Percentiles rank a stretch among this genome's conserved stretches.
phyloP scores from a whole-genome alignment of 2,888 invertebrate genomes.

The Pristionchus maxplancki region DNA sequence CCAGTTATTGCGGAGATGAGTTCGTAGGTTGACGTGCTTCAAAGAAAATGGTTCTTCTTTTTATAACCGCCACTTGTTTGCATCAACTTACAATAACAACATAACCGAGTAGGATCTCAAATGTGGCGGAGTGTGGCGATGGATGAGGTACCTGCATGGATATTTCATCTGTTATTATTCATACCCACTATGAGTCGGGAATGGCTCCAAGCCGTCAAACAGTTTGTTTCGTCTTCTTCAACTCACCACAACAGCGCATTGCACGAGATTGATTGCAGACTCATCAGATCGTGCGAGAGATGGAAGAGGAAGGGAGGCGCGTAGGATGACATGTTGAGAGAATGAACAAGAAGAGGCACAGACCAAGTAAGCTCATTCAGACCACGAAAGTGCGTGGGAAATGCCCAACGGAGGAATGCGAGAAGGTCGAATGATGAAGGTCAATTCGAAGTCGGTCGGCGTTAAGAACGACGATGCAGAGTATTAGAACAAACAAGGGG shows the following conservation, averaged over 20 bases:
- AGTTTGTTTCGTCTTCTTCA: no score
- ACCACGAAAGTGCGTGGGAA: no score
- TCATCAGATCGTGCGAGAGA: background rate
- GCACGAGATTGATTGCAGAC: background rate
- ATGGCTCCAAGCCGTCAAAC: no score
- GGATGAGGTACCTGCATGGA: background rate
- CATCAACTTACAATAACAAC: background rate
- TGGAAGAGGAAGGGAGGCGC: background rate
- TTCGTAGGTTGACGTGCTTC: background rate
- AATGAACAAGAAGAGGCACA: background rate
- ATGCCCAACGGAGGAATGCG: no score
- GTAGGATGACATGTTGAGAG: background rate
- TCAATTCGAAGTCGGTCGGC: no score
- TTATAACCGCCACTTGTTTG: no score
- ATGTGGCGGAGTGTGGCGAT: background rate
- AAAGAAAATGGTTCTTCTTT: background rate
- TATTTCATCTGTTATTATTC: no score
- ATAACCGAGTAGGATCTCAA: background rate
- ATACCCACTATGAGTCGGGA: no score
- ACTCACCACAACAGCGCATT: background rate
- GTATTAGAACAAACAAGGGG: no score
- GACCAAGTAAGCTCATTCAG: no score
- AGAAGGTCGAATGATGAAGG: no score
- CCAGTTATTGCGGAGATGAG: background rate
- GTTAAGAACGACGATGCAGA: no score